Base-by-base conservation (phyloP, 2,113 vertebrate species). In the Phaethon lepturus region DNA sequence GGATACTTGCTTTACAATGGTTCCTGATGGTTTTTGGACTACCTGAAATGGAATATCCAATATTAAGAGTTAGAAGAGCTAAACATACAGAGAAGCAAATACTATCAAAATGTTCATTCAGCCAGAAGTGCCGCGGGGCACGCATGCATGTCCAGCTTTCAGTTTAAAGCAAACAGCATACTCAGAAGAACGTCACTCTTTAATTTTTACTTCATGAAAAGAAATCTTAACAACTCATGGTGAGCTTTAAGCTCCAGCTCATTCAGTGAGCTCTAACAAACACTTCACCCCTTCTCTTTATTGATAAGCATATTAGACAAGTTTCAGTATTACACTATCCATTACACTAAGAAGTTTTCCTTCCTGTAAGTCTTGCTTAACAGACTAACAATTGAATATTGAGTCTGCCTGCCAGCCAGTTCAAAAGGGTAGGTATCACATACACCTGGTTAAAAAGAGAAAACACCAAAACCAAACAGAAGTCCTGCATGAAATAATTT, bases 21-120 rank as follows among this genome's bases (percentile, higher is more conserved):
- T 58, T 95, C 97, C 98, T 16, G 98, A 80, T 53, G 98, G 94
- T 47, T 98, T 98, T 13, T 99, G 99, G 78, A 99, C 98, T 76
- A 99, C 96, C 99, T 99, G 52, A 94, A 94, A 69, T n/a, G 33
- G 33, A 86, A 95, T 13, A 90, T 35, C 26, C 74, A 86, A 11
- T 28, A 95, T 17, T 8, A 87, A 60, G 82, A 69, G 17, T 76
- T 20, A 83, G 72, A 88, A 92, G 44, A 88, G 35, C 49, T 87
- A 94, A 76, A 83, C 49, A 94, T 38, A 96, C 56, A 52, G 22
- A 96, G 40, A 97, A 90, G n/a, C 47, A 67, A 95, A 87, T 8
- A 68, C 31, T 12, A 76, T 81, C 67, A 95, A 29, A 9, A 24
- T 4, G 82, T 64, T 95, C 67, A 78, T 56, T 78, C 77, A 95